These are phyloP conservation scores for Glossophaga mutica DNA, from an alignment of 2,797 vertebrate genomes.

Conservation along the genomic window DNA sequence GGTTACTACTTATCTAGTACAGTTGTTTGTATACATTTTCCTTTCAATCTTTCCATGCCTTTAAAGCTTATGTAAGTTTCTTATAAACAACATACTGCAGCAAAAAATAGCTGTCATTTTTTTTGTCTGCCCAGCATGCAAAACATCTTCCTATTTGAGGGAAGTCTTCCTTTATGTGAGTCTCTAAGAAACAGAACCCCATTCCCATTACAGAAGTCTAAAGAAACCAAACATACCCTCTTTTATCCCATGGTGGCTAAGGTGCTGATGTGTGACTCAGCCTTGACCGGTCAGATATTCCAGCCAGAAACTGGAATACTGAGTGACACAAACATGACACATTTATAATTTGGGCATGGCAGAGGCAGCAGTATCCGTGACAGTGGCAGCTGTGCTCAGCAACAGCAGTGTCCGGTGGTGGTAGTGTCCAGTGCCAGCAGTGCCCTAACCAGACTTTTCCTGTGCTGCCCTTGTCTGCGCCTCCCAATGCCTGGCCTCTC, in stretches of 20 bases:
- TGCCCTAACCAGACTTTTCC: not conserved
- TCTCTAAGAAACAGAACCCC: not conserved
- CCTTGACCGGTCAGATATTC: not conserved
- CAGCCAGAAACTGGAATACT: not conserved
- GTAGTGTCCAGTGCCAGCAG: not conserved
- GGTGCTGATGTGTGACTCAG: not conserved
- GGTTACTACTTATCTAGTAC: not conserved
- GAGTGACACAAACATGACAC: constrained; percentile 31
- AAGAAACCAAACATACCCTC: not conserved
- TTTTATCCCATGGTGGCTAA: not conserved
- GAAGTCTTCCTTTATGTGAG: not conserved
- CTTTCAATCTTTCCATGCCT: not conserved
- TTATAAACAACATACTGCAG: not conserved
- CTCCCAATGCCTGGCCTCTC: not conserved
- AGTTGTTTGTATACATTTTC: not conserved
- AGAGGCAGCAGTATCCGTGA: not conserved
- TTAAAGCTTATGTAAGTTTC: constrained; percentile 7
- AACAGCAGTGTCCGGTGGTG: not conserved
- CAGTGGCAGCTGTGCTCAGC: not conserved
- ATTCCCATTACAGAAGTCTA: not conserved
- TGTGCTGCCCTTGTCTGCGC: not conserved
- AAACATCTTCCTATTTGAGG: not conserved
- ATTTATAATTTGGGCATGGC: constrained; percentile 21
- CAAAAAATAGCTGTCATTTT: not conserved
- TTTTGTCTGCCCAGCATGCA: not conserved